A percentile compares a stretch with the other conserved stretches of the same genome.
phyloP scores from a whole-genome alignment of 92 coral and sea anemone species.

The Phenganax subtilis region DNA sequence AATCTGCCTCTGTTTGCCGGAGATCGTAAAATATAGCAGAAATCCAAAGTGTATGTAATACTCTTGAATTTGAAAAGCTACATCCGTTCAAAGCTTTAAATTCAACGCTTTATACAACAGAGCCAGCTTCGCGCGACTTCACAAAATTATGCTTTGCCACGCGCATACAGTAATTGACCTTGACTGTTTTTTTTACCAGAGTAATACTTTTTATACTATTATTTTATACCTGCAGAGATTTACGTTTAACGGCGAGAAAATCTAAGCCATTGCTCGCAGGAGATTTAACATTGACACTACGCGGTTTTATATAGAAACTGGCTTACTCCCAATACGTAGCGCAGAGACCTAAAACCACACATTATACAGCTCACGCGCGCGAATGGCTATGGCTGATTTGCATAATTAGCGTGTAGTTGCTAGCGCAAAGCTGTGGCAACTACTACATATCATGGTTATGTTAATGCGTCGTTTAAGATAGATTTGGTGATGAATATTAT shows the following conservation, averaged over 20 bases:
- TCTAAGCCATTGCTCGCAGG: background rate
- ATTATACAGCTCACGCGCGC: background rate
- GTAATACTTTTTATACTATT: background rate
- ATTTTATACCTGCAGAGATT: slow-evolving; percentile 4
- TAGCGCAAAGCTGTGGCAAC: no score
- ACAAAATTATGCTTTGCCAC: background rate
- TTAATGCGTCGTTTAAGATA: background rate
- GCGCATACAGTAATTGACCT: slow-evolving; percentile 4
- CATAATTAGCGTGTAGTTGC: background rate
- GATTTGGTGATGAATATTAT: no score
- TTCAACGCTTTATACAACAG: background rate
- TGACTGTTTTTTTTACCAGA: background rate
- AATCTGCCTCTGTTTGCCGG: no score
- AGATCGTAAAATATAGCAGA: no score
- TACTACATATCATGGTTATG: background rate
- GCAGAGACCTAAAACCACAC: background rate
- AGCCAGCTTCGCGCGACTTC: background rate
- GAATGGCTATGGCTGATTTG: background rate
- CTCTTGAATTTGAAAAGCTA: no score
- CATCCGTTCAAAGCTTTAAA: background rate
- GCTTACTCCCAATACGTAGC: no score
- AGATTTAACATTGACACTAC: no score
- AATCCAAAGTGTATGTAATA: no score
- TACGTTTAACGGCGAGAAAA: background rate
- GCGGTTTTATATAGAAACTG: no score